Conservation (phyloP, 53 echinoderm and acorn worm species). For the Zoroaster sp. region DNA sequence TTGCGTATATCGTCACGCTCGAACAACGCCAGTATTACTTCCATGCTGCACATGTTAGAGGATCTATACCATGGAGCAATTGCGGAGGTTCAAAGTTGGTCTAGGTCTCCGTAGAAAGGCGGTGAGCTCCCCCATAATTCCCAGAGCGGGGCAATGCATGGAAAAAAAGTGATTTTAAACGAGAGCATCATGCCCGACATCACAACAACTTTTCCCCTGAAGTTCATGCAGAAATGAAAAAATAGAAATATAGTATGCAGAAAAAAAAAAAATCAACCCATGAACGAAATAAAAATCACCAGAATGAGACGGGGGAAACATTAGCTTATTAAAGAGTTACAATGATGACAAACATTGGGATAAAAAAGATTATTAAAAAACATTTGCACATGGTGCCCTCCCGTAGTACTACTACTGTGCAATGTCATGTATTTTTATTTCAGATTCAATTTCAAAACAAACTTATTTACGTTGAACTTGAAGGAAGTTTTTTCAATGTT, state of each 20-base stretch:
- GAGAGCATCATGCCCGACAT: neutral
- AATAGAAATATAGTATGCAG: neutral
- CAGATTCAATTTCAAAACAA: no score
- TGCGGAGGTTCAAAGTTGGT: neutral
- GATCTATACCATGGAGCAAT: slow-evolving; percentile 3
- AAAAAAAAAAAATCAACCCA: no score
- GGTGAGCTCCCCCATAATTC: slow-evolving; percentile 40
- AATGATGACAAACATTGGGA: no score
- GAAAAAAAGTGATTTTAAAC: neutral
- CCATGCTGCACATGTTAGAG: slow-evolving; percentile 47
- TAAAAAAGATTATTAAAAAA: no score
- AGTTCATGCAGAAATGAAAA: neutral
- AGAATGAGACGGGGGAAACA: no score
- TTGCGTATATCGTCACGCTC: neutral
- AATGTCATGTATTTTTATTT: no score
- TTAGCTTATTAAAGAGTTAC: no score
- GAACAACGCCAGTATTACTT: slow-evolving; percentile 21
- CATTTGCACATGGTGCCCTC: no score
- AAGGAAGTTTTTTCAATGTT: no score
- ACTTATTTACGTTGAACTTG: no score
- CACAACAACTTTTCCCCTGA: neutral
- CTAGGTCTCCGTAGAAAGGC: slow-evolving; percentile 51
- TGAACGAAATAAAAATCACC: no score
- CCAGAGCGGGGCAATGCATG: slow-evolving; percentile 29
- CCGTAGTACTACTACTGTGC: no score